A percentile compares a stretch with the other conserved stretches of the same genome.
phyloP scores from a whole-genome alignment of 2,113 vertebrate genomes.

The Capreolus pygargus region DNA sequence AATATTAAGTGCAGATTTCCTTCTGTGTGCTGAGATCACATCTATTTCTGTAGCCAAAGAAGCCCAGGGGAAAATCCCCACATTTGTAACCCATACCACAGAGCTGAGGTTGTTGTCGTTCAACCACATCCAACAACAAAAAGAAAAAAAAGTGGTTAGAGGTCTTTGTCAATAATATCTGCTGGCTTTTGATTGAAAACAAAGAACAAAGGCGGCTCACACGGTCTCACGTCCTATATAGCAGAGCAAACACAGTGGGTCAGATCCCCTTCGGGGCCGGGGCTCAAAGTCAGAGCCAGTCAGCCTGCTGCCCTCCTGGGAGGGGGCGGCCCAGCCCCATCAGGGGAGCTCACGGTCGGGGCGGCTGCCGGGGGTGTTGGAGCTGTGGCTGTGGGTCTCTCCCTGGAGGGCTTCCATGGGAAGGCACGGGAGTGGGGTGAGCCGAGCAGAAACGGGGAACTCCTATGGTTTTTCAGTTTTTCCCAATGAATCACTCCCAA shows the following conservation, averaged over 20 bases:
- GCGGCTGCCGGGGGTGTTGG: not conserved
- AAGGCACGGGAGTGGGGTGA: fast-evolving
- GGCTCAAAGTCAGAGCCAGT: not conserved
- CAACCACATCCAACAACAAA: not conserved
- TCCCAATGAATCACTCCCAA: constrained; percentile 35
- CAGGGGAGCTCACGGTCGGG: not conserved
- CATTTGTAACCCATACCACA: not conserved
- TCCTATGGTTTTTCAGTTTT: not conserved
- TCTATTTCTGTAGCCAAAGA: not conserved
- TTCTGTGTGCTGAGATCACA: not conserved
- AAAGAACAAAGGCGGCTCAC: not conserved
- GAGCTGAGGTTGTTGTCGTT: not conserved
- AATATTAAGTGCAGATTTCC: not conserved
- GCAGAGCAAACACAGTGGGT: not conserved
- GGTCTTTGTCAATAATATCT: not conserved
- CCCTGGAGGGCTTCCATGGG: not conserved
- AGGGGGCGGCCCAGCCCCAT: not conserved
- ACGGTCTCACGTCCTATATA: not conserved
- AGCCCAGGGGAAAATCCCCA: not conserved
- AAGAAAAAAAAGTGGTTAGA: not conserved
- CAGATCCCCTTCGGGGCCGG: not conserved
- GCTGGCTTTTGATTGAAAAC: not conserved
- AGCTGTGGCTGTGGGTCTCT: fast-evolving
- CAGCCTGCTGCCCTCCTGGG: not conserved
- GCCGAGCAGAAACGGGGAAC: not conserved